Evolutionary conservation across 2,888 invertebrate species (phyloP).

Genomic region (Trachelus troglodyta): DNA sequence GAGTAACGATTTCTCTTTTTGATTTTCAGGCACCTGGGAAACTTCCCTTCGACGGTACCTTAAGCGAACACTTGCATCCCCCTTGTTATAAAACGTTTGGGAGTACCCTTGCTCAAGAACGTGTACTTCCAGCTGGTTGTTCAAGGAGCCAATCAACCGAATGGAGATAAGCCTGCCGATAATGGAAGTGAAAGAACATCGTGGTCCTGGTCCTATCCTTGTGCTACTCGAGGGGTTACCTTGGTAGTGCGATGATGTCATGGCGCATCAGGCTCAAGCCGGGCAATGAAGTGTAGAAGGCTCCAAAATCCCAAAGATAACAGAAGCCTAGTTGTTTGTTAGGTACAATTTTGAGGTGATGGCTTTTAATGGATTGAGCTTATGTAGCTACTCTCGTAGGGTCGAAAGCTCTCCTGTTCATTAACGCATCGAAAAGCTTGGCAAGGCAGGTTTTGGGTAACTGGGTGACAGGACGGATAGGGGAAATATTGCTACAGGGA

Average conservation of each 20-base stretch:
- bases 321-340: constrained; percentile 40
- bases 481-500: no score
- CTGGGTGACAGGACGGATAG: no score
- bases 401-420: no score
- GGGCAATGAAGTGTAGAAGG: constrained; percentile 32
- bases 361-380: constrained; percentile 31
- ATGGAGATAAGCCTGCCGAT: constrained; percentile 51
- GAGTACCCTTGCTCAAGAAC: neutral
- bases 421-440: no score
- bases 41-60: no score
- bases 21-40: no score
- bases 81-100: no score
- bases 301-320: constrained; percentile 45
- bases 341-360: constrained; percentile 22
- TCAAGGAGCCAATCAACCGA: constrained; percentile 47
- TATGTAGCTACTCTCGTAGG: neutral
- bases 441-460: no score
- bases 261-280: constrained; percentile 36
- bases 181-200: constrained; percentile 47
- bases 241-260: constrained; percentile 26
- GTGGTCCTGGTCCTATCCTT: constrained; percentile 5
- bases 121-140: constrained; percentile 14
- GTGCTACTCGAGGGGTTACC: constrained; percentile 21
- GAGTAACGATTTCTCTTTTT: no score
- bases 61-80: no score